phyloP scores from a whole-genome alignment of 1,140 invertebrate species.

The Dolichoris vasculosae region DNA sequence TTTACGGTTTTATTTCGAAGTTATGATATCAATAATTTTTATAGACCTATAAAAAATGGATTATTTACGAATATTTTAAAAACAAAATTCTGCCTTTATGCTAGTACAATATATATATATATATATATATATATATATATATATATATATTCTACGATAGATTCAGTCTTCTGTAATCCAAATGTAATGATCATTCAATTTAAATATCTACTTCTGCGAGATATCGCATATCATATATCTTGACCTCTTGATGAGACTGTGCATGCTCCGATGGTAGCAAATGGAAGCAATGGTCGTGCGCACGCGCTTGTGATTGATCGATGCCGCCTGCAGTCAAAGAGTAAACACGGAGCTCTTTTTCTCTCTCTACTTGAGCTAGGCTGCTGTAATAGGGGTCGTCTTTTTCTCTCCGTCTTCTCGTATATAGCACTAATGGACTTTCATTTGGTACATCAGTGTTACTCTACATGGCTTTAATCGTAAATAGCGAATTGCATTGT shows the following conservation, averaged over 20 bases:
- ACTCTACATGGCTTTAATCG: neutral
- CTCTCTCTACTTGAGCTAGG: neutral
- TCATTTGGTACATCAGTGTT: conserved; percentile 2
- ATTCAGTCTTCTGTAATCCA: neutral
- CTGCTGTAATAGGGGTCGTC: conserved; percentile 24
- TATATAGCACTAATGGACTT: conserved; percentile 29
- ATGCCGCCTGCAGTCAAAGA: conserved; percentile 36
- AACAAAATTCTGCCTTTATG: no score
- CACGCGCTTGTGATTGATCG: conserved; percentile 31
- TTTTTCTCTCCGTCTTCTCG: neutral
- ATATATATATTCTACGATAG: neutral
- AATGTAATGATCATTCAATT: neutral
- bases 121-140: no score
- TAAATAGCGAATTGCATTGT: neutral
- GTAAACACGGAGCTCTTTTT: neutral
- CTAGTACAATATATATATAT: no score
- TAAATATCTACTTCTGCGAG: neutral
- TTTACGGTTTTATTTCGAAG: no score
- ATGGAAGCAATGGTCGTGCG: neutral
- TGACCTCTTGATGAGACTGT: neutral
- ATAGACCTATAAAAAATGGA: no score
- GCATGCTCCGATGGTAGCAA: neutral
- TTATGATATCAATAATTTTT: no score
- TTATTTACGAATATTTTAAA: no score
- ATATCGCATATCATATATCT: neutral